Conservation (phyloP, 2,888 invertebrate genomes). For the Idaea straminata region DNA sequence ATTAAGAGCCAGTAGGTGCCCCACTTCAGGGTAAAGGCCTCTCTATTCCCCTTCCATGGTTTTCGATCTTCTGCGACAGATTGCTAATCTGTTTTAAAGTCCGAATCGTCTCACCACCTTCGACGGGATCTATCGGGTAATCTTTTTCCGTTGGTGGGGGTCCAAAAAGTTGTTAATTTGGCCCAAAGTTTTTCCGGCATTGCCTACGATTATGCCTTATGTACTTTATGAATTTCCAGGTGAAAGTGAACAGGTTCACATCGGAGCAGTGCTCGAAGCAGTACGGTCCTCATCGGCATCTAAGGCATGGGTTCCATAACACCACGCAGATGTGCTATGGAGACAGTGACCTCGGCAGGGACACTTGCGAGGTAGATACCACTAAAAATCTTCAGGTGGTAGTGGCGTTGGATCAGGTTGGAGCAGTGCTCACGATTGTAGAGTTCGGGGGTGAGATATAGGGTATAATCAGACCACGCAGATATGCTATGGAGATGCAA, state of each 20-base stretch:
- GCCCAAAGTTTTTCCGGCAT: no score
- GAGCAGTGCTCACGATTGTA: constrained; percentile 31
- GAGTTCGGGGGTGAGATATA: constrained; percentile 23
- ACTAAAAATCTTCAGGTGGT: constrained; percentile 19
- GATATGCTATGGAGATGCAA: constrained; percentile 43
- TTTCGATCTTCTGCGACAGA: no score
- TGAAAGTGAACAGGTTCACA: constrained; percentile 37
- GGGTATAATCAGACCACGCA: constrained; percentile 37
- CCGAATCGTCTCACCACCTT: no score
- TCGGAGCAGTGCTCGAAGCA: constrained; percentile 31
- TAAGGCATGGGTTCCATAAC: constrained; percentile 35
- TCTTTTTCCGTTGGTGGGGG: no score
- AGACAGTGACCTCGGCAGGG: constrained; percentile 37
- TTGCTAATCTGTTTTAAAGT: no score
- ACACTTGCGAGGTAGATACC: constrained; percentile 48
- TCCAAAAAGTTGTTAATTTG: no score
- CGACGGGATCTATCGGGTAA: no score
- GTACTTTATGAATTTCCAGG: constrained; percentile 18
- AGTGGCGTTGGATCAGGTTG: constrained; percentile 30
- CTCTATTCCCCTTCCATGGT: no score
- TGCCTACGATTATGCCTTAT: no score
- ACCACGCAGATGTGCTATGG: constrained; percentile 51
- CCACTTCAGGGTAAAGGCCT: no score
- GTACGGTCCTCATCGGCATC: constrained; percentile 26
- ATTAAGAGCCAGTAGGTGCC: no score